A percentile compares a stretch with the other conserved stretches of the same genome.
These are phyloP conservation scores for Lacanobia oleracea DNA, from an alignment of 2,888 invertebrate genomes.

Conservation along the genomic window DNA sequence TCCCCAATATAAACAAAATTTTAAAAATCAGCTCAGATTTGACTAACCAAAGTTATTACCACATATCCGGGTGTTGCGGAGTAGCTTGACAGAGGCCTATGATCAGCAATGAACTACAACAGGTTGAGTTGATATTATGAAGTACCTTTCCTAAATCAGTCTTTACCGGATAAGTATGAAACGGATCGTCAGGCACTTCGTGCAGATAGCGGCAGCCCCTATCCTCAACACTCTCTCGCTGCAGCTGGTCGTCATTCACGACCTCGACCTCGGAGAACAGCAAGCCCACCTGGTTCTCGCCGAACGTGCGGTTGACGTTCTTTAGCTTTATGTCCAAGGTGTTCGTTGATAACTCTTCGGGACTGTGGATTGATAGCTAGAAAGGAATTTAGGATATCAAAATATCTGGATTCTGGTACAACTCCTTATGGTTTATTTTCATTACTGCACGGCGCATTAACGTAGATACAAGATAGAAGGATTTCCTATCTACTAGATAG, in stretches of 20 bases:
- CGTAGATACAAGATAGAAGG: too few relatives aligned
- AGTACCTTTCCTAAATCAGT: background rate
- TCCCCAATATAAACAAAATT: too few relatives aligned
- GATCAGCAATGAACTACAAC: too few relatives aligned
- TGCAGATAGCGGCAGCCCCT: constrained; percentile 91
- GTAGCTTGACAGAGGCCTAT: too few relatives aligned
- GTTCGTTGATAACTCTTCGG: constrained; percentile 80
- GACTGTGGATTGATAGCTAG: constrained; percentile 79
- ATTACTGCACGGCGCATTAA: background rate
- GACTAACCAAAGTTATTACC: too few relatives aligned
- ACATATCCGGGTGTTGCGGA: too few relatives aligned
- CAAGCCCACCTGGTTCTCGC: constrained; percentile 67
- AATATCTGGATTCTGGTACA: background rate
- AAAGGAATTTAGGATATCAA: constrained; percentile 11
- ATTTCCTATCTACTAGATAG: too few relatives aligned
- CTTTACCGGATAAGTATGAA: constrained; percentile 77
- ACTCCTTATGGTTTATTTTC: too few relatives aligned
- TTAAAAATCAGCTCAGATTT: too few relatives aligned
- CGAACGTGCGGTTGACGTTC: constrained; percentile 65
- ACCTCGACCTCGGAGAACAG: constrained; percentile 82
- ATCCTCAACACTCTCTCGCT: constrained; percentile 81
- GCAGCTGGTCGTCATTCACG: constrained; percentile 79
- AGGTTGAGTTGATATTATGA: too few relatives aligned
- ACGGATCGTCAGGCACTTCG: constrained; percentile 81
- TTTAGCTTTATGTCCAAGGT: constrained; percentile 72